phyloP scores from a whole-genome alignment of 1,140 invertebrate genomes.

The Euura saliciscinereae region DNA sequence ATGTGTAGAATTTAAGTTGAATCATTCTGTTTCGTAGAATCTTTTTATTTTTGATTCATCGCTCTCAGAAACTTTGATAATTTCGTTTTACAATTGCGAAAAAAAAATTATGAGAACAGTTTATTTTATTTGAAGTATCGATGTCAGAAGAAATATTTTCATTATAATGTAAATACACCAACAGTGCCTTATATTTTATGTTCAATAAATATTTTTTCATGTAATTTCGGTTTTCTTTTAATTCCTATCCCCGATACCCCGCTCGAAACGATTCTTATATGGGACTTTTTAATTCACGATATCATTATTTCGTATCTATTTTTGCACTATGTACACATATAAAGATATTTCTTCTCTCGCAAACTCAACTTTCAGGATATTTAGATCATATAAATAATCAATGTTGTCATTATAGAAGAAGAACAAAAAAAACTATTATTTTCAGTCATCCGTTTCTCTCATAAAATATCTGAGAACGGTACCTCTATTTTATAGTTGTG shows the following conservation, averaged over 20 bases:
- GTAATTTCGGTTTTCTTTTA: slow-evolving; percentile 49
- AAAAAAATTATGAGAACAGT: background rate
- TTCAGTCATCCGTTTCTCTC: background rate
- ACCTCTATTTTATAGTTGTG: slow-evolving; percentile 52
- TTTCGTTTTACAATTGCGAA: background rate
- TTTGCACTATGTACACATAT: background rate
- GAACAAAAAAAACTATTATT: too few relatives aligned
- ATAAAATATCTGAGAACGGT: slow-evolving; percentile 27
- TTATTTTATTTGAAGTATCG: background rate
- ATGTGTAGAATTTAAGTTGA: background rate
- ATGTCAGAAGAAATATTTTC: slow-evolving; percentile 8
- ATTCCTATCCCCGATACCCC: slow-evolving; percentile 40
- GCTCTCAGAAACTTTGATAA: too few relatives aligned
- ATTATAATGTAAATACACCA: slow-evolving; percentile 33
- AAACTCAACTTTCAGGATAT: too few relatives aligned
- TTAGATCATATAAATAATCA: too few relatives aligned
- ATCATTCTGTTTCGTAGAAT: background rate
- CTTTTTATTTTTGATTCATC: background rate
- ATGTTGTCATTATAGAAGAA: too few relatives aligned
- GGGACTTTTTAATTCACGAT: background rate
- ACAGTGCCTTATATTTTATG: slow-evolving; percentile 45
- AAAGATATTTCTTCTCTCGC: slow-evolving; percentile 1
- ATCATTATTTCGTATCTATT: background rate
- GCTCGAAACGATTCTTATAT: slow-evolving; percentile 1
- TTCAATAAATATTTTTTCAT: slow-evolving; percentile 53